Conservation (phyloP, 2,797 vertebrate species). For the Pangasius mekongensis region DNA sequence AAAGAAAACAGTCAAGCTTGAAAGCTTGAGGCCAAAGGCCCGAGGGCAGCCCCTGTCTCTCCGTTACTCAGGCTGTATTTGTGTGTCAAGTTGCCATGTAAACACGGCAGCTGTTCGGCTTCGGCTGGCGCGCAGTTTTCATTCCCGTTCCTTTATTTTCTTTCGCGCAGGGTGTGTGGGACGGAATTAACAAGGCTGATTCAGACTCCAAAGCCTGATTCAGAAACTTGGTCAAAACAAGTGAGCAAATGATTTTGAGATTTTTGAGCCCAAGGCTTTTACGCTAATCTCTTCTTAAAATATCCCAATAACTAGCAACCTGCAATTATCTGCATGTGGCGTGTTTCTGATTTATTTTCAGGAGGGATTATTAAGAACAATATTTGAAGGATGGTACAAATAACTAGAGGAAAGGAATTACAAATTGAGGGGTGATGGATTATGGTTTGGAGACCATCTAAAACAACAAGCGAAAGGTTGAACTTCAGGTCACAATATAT, state of each 20-base stretch:
- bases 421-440: neutral
- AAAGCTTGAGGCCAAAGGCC: slow-evolving; percentile 41
- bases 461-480: neutral
- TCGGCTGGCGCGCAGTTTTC: slow-evolving; percentile 62
- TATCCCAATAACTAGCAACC: slow-evolving; percentile 9
- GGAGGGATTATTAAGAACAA: neutral
- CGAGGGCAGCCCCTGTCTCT: slow-evolving; percentile 62
- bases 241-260: slow-evolving; percentile 41
- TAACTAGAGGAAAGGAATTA: neutral
- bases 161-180: slow-evolving; percentile 60
- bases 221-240: slow-evolving; percentile 60
- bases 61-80: slow-evolving; percentile 76
- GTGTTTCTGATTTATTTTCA: neutral
- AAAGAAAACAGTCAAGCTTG: slow-evolving; percentile 49
- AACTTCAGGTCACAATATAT: neutral
- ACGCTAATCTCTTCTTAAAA: slow-evolving; percentile 24
- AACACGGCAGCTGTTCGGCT: slow-evolving; percentile 77
- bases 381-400: too few species aligned
- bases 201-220: slow-evolving; percentile 36
- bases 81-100: slow-evolving; percentile 82
- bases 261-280: slow-evolving; percentile 45
- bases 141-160: slow-evolving; percentile 70
- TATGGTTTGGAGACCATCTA: neutral
- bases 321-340: neutral
- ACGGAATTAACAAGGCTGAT: slow-evolving; percentile 61